Conservation (phyloP, 2,113 vertebrate genomes). For the Falcunculus frontatus region DNA sequence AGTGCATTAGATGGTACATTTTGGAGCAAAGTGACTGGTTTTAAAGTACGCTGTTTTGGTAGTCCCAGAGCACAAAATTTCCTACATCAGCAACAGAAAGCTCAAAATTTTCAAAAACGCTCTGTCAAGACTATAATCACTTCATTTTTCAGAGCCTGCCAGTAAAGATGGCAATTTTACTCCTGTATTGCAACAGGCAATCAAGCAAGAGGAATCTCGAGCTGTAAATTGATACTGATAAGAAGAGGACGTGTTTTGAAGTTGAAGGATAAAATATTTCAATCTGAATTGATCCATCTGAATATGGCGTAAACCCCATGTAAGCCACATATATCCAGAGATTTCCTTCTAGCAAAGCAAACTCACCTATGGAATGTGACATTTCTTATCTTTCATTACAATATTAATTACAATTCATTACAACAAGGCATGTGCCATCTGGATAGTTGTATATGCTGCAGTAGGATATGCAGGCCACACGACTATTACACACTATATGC, state of each 20-base stretch:
- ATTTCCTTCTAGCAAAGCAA: not conserved
- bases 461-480: not conserved
- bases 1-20: not conserved
- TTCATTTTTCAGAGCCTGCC: not conserved
- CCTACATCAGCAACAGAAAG: not conserved
- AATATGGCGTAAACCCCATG: accelerated
- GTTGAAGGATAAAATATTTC: not conserved
- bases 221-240: not conserved
- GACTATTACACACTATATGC: not conserved
- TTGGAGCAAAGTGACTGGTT: not conserved
- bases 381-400: not conserved
- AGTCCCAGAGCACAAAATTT: not conserved
- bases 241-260: not conserved
- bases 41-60: not conserved
- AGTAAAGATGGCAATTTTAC: not conserved
- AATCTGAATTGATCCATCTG: not conserved
- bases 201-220: not conserved
- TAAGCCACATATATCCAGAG: not conserved
- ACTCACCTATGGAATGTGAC: not conserved
- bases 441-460: too few relatives aligned
- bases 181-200: not conserved
- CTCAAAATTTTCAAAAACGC: not conserved
- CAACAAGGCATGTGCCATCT: not conserved
- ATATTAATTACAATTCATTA: not conserved
- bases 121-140: not conserved